A percentile compares a stretch with the other conserved stretches of the same genome.
Conservation (phyloP, 2,888 invertebrate genomes). For the Drosophila bunnanda region DNA sequence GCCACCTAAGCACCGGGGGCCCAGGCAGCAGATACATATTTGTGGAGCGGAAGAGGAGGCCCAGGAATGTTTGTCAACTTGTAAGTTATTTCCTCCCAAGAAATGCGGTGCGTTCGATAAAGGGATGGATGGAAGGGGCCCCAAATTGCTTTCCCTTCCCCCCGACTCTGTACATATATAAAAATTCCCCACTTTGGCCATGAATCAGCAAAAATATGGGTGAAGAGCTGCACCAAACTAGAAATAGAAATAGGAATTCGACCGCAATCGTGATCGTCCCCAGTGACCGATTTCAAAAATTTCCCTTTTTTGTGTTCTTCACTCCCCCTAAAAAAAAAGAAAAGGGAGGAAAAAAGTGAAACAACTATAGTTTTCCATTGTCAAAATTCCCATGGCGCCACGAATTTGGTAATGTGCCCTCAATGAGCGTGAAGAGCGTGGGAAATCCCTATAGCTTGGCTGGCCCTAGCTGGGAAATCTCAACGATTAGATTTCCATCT, state of each 20-base stretch:
- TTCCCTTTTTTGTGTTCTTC: conserved; percentile 4
- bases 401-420: conserved; percentile 18
- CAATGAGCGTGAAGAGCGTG: conserved; percentile 19
- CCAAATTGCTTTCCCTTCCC: conserved; percentile 16
- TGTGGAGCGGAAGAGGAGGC: conserved; percentile 13
- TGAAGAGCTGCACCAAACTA: neutral
- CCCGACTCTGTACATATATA: neutral
- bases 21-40: neutral
- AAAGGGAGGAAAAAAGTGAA: neutral
- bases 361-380: conserved; percentile 18
- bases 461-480: neutral
- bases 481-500: conserved; percentile 47
- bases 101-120: conserved; percentile 45
- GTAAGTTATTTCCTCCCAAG: conserved; percentile 65
- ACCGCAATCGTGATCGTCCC: conserved; percentile 19
- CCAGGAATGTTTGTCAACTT: conserved; percentile 69
- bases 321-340: neutral
- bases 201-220: conserved; percentile 27
- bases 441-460: conserved; percentile 7
- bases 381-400: conserved; percentile 17
- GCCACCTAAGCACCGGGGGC: conserved; percentile 2
- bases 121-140: conserved; percentile 8
- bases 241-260: conserved; percentile 16
- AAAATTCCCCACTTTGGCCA: conserved; percentile 16
- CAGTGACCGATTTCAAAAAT: conserved; percentile 11